Evolutionary conservation across 2,888 invertebrate species (phyloP).

Genomic region (Axea sp.): DNA sequence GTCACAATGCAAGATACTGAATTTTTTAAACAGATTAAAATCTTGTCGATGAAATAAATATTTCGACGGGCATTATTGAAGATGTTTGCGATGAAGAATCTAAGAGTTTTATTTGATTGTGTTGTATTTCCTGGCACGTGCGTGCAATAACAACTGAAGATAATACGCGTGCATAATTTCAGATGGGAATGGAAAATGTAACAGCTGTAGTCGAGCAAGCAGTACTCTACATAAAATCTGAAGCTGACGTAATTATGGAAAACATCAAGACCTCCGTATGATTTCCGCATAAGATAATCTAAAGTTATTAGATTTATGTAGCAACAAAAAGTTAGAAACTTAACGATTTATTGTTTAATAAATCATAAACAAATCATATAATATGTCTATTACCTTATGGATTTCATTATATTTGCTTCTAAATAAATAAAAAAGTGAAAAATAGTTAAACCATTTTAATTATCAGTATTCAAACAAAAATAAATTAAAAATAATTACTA

Average conservation of each 20-base stretch:
- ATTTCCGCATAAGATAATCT: too few relatives aligned
- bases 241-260: constrained; percentile 72
- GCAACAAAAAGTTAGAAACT: too few relatives aligned
- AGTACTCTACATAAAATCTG: constrained; percentile 61
- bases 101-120: constrained; percentile 2
- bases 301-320: too few relatives aligned
- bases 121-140: constrained; percentile 12
- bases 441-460: too few relatives aligned
- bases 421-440: too few relatives aligned
- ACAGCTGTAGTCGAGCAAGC: constrained; percentile 69
- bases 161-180: constrained; percentile 65
- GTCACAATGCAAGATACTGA: constrained; percentile 6
- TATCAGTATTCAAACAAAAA: too few relatives aligned
- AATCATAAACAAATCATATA: too few relatives aligned
- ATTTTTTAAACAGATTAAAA: neutral
- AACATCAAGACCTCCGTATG: constrained; percentile 68
- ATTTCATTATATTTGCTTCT: too few relatives aligned
- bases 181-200: constrained; percentile 67
- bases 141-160: constrained; percentile 24
- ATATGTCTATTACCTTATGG: too few relatives aligned
- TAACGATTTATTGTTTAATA: too few relatives aligned
- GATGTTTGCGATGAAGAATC: neutral
- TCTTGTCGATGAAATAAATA: neutral
- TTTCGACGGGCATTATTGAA: neutral
- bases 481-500: too few relatives aligned